Base-by-base conservation (phyloP, 2,888 invertebrate species). In the Xestia c-nigrum region DNA sequence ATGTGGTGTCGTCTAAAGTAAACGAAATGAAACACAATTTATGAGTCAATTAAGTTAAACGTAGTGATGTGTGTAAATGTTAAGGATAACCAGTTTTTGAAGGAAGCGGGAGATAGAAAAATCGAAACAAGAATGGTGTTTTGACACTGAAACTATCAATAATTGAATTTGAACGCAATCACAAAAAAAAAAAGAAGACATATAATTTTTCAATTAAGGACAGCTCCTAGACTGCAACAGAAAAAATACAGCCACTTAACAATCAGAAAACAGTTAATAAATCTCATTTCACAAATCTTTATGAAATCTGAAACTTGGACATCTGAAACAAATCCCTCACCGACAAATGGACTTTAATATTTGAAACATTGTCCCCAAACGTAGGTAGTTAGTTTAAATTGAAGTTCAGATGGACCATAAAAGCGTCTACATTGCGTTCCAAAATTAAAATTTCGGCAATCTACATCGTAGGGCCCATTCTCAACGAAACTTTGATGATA, bases 351-450 rank as follows among this genome's bases (percentile, higher is more conserved):
- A 59, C n/a, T 77, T 85, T 69, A 85, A 79, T 83, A 83, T 80
- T 85, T 85, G 43, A 79, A 70, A n/a, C 68, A 50, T 57, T 61
- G 46, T 24, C 46, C 43, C 24, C 43, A 73, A 75, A 75, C 46
- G 40, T 40, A 38, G 47, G 31, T 59, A 31, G 31, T 59, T 59
- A 82, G 14, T 66, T 64, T 7, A 64, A 76, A 85, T 74, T 76
- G 65, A 75, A 83, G 57, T 65, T 68, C 12, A 46, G 19, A 72
- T 73, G 72, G 46, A 46, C 59, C 73, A 24, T 83, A 75, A 83
- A 77, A 69, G 67, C 59, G 74, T 77, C 86, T 85, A 77, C 70
- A 86, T 80, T 73, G 73, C 46, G 71, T 70, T 68, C 47, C 38
- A 59, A 66, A 83, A 75, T 83, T 83, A 80, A 83, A 82, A 71